phyloP scores from a whole-genome alignment of 2,888 invertebrate species.

The Eilema griseolum region DNA sequence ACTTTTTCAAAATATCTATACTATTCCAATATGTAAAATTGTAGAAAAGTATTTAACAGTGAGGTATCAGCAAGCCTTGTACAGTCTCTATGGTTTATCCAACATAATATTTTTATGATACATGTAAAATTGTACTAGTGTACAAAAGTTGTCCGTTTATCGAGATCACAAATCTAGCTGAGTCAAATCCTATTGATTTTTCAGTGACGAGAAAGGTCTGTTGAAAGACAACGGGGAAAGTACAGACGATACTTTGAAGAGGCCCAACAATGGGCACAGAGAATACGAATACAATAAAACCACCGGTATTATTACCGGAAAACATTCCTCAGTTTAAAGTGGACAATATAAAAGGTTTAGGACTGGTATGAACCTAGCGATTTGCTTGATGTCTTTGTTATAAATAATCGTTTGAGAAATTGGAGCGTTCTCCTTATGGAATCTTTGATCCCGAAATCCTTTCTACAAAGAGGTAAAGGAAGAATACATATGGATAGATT shows the following conservation, averaged over 20 bases:
- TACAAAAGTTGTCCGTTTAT: not conserved
- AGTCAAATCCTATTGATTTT: constrained; percentile 56
- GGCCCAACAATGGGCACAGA: constrained; percentile 72
- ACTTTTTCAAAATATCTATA: not conserved
- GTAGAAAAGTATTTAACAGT: not conserved
- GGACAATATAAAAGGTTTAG: constrained; percentile 41
- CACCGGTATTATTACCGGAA: constrained; percentile 80
- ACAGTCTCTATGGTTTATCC: not conserved
- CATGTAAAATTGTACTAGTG: not conserved
- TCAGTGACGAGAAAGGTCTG: constrained; percentile 80
- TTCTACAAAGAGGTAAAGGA: not conserved
- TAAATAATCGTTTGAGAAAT: not conserved
- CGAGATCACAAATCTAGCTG: not conserved
- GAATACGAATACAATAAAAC: constrained; percentile 80
- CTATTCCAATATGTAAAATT: not conserved
- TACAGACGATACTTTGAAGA: constrained; percentile 61
- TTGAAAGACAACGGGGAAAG: constrained; percentile 68
- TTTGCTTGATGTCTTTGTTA: constrained; percentile 27
- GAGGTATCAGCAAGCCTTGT: not conserved
- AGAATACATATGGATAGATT: not conserved
- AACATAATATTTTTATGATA: not conserved
- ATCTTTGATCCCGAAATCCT: not conserved
- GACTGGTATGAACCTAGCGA: constrained; percentile 35
- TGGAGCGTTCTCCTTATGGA: not conserved
- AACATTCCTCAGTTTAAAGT: constrained; percentile 79